phyloP scores from a whole-genome alignment of 2,113 vertebrate species.

The Salvelinus sp. region DNA sequence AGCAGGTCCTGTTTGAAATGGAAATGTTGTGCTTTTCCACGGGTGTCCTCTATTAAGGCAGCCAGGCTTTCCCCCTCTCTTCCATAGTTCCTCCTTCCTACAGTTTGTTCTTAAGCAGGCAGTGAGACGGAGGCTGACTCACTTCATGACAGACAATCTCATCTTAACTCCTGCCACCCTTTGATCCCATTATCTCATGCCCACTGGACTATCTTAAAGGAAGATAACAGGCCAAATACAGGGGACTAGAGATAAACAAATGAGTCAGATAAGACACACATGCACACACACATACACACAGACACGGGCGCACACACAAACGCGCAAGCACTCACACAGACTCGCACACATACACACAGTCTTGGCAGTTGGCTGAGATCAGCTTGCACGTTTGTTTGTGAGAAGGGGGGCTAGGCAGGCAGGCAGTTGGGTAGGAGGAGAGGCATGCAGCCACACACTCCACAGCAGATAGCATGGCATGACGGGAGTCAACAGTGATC shows the following conservation, averaged over 20 bases:
- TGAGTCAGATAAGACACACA: background rate
- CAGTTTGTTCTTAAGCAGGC: background rate
- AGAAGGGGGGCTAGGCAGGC: slow-evolving; percentile 9
- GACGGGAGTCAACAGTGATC: slow-evolving; percentile 11
- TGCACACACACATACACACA: background rate
- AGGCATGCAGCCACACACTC: slow-evolving; percentile 4
- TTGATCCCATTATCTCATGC: slow-evolving; percentile 42
- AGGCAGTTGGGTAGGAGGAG: background rate
- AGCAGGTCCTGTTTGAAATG: slow-evolving; percentile 58
- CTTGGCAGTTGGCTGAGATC: slow-evolving; percentile 1
- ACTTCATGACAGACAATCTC: slow-evolving; percentile 9
- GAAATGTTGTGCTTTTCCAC: slow-evolving; percentile 49
- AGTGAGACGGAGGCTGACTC: slow-evolving; percentile 15
- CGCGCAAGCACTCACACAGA: background rate
- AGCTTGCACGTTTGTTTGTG: slow-evolving; percentile 23
- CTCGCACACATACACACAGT: background rate
- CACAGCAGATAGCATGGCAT: slow-evolving; percentile 8
- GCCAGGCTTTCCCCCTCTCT: background rate
- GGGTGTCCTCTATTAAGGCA: slow-evolving; percentile 22
- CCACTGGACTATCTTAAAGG: slow-evolving; percentile 18
- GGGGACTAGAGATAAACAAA: background rate
- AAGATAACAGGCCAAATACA: slow-evolving; percentile 28
- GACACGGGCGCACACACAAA: no score
- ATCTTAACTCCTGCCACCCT: slow-evolving; percentile 47
- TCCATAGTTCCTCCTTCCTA: background rate